phyloP scores from a whole-genome alignment of 2,113 vertebrate species.

The Ploceus nigricollis region DNA sequence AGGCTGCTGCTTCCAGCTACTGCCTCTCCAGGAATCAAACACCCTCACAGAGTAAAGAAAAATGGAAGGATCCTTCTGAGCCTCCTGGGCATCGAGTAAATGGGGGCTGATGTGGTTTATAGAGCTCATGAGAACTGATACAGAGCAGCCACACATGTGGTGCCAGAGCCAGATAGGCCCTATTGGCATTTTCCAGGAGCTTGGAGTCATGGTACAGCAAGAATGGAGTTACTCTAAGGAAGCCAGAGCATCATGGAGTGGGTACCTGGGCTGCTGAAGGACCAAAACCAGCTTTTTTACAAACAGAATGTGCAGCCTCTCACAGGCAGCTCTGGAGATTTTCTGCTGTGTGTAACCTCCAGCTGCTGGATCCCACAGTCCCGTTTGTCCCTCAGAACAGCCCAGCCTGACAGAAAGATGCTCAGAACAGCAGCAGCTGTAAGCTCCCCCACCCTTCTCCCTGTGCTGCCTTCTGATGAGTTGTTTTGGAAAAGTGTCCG shows the following conservation, averaged over 20 bases:
- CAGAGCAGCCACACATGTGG: rapidly evolving
- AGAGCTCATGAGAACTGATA: not conserved
- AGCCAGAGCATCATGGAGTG: not conserved
- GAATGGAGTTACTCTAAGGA: not conserved
- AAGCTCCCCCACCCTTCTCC: not conserved
- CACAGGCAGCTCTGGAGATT: not conserved
- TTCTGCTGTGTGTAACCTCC: not conserved
- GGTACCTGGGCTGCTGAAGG: not conserved
- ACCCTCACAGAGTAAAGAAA: not conserved
- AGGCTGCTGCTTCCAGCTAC: not conserved
- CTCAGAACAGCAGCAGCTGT: not conserved
- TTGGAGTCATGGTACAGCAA: not conserved
- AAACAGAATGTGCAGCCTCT: not conserved
- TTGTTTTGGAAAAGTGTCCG: not conserved
- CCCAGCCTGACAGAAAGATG: not conserved
- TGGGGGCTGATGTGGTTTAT: not conserved
- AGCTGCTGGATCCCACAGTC: not conserved
- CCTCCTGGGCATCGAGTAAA: not conserved
- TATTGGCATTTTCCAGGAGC: not conserved
- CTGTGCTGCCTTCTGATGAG: not conserved
- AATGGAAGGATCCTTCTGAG: not conserved
- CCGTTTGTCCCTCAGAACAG: not conserved
- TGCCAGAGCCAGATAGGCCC: not conserved
- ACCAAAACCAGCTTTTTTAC: not conserved
- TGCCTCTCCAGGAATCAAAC: not conserved